phyloP scores from a whole-genome alignment of 2,797 vertebrate genomes.

The Staurois parvus region DNA sequence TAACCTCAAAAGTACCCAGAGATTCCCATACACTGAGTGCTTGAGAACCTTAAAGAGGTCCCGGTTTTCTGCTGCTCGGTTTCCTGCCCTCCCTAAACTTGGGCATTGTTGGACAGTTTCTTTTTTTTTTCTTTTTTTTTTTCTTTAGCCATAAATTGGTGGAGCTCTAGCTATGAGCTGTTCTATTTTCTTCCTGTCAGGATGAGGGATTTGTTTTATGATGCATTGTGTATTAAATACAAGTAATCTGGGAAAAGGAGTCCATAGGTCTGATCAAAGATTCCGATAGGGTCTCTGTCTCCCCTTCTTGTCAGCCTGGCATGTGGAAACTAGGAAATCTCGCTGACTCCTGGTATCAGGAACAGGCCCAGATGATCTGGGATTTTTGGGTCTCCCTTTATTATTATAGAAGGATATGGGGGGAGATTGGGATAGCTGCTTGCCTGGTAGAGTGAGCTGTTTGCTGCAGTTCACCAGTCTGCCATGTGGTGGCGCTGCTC shows the following conservation, averaged over 20 bases:
- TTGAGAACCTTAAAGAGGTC: constrained; percentile 85
- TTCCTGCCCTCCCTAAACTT: constrained; percentile 88
- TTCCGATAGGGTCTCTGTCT: constrained; percentile 73
- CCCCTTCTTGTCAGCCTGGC: constrained; percentile 59
- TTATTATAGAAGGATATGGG: constrained; percentile 43
- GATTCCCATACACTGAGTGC: constrained; percentile 84
- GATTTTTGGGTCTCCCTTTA: constrained; percentile 62
- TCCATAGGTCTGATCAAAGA: constrained; percentile 82
- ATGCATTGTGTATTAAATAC: constrained; percentile 99
- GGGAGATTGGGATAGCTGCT: constrained; percentile 35
- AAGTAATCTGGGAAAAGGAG: constrained; percentile 95
- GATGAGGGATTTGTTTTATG: constrained; percentile 99
- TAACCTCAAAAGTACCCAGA: constrained; percentile 81
- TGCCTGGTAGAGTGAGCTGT: no score
- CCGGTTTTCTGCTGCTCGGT: constrained; percentile 87
- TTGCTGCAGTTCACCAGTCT: constrained; percentile 5
- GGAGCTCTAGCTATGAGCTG: constrained; percentile 93
- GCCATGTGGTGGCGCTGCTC: constrained; percentile 84
- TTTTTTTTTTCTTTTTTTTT: constrained; percentile 78
- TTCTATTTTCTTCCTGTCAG: constrained; percentile 99
- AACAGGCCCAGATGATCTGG: constrained; percentile 62
- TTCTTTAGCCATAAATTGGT: constrained; percentile 99
- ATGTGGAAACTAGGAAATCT: constrained; percentile 78
- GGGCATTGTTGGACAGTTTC: constrained; percentile 86
- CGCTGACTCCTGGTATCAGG: constrained; percentile 73